Conservation (phyloP, 2,888 invertebrate species). For the Deilephila elpenor region DNA sequence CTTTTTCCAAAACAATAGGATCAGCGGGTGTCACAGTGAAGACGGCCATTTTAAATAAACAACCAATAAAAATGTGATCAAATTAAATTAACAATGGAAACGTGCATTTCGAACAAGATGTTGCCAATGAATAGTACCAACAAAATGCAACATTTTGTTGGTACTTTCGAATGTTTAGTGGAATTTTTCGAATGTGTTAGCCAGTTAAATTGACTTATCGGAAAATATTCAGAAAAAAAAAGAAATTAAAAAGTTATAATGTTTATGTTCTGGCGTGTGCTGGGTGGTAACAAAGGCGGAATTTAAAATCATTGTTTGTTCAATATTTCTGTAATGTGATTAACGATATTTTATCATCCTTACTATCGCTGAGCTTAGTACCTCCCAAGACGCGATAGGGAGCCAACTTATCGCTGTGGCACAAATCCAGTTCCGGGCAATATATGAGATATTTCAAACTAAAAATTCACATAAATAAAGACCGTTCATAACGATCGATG, state of each 20-base stretch:
- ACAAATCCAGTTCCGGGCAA: too few species aligned
- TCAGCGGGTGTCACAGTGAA: slow-evolving; percentile 62
- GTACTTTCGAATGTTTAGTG: not conserved
- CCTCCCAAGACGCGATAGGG: too few species aligned
- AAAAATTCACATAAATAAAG: too few species aligned
- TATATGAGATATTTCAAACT: too few species aligned
- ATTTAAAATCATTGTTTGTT: too few species aligned
- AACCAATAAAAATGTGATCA: slow-evolving; percentile 57
- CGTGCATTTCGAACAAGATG: slow-evolving; percentile 40
- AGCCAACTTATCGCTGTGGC: too few species aligned
- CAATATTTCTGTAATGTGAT: too few species aligned
- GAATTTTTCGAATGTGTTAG: not conserved
- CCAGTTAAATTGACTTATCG: not conserved
- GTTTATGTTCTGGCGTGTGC: too few species aligned
- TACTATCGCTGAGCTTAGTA: too few species aligned
- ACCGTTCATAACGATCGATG: too few species aligned
- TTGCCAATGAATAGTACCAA: slow-evolving; percentile 34
- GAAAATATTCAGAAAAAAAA: not conserved
- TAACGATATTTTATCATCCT: too few species aligned
- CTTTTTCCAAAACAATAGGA: slow-evolving; percentile 79
- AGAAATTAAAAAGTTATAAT: not conserved
- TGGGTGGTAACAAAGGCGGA: too few species aligned
- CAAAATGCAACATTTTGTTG: not conserved
- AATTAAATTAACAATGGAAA: slow-evolving; percentile 44
- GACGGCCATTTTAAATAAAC: slow-evolving; percentile 67